Conservation (phyloP, 2,113 vertebrate genomes). For the Varanus komodoensis region DNA sequence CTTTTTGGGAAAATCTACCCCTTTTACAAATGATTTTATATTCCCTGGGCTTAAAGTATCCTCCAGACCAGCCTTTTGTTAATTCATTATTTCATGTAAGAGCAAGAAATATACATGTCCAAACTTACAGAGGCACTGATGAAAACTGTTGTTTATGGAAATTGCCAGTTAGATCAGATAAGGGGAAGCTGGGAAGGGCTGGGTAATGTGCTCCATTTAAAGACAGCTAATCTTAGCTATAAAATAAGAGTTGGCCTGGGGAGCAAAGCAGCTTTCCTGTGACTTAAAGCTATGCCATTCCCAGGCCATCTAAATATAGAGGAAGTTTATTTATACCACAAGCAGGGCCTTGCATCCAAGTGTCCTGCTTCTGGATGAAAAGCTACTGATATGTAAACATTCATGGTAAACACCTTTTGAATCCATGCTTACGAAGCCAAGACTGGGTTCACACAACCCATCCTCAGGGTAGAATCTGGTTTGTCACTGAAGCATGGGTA, state of each 20-base stretch:
- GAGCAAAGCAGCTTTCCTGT: slow-evolving; percentile 61
- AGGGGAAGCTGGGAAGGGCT: not conserved
- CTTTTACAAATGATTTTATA: too few species aligned
- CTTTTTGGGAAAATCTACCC: too few species aligned
- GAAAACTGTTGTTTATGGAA: not conserved
- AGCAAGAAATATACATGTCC: not conserved
- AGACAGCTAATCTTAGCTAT: slow-evolving; percentile 47
- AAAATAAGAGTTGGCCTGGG: slow-evolving; percentile 45
- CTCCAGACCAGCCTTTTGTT: not conserved
- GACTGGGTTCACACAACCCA: too few species aligned
- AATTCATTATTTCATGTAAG: slow-evolving; percentile 47
- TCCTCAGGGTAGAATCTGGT: too few species aligned
- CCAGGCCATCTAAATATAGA: slow-evolving; percentile 68
- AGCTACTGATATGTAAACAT: slow-evolving; percentile 43
- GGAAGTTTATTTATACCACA: slow-evolving; percentile 69
- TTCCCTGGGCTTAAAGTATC: too few species aligned
- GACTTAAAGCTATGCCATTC: slow-evolving; percentile 58
- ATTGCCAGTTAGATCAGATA: not conserved
- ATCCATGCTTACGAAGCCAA: not conserved
- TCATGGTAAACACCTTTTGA: slow-evolving; percentile 8
- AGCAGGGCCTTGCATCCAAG: slow-evolving; percentile 49
- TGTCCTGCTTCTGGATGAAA: slow-evolving; percentile 44
- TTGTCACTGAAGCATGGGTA: too few species aligned
- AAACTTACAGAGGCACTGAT: not conserved
- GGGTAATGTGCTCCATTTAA: slow-evolving; percentile 22